Evolutionary conservation across 92 coral and sea anemone genomes (phyloP).

Genomic region (Phenganax stokvisi): DNA sequence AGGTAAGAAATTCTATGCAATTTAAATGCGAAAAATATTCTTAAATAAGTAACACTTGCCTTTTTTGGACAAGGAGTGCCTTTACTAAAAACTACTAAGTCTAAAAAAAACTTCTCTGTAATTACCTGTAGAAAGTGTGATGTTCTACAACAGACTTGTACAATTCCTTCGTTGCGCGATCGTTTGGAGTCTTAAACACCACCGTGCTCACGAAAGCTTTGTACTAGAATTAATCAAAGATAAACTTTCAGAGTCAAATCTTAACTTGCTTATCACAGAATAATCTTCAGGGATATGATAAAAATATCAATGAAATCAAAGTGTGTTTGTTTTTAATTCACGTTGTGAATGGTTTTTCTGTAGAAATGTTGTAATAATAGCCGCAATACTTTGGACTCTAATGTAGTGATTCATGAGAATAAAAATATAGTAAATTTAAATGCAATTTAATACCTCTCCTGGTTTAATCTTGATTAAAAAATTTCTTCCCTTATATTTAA

Average conservation of each 20-base stretch:
- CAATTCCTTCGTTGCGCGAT: slow-evolving; percentile 86
- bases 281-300: too few species aligned
- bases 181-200: slow-evolving; percentile 80
- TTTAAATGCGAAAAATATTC: too few species aligned
- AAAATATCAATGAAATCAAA: too few species aligned
- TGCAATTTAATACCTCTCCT: slow-evolving; percentile 66
- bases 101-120: too few species aligned
- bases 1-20: too few species aligned
- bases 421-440: too few species aligned
- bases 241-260: background rate
- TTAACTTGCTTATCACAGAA: background rate
- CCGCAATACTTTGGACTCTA: too few species aligned
- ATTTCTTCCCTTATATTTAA: slow-evolving; percentile 73
- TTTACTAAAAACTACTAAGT: background rate
- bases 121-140: slow-evolving; percentile 94
- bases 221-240: slow-evolving; percentile 47
- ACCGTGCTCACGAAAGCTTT: slow-evolving; percentile 65
- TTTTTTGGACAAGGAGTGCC: too few species aligned
- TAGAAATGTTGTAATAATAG: background rate
- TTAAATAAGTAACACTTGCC: too few species aligned
- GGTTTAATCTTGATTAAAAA: slow-evolving; percentile 77
- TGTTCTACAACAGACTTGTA: slow-evolving; percentile 95
- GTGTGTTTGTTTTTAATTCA: background rate
- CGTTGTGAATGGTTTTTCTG: background rate
- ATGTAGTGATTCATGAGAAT: too few species aligned